Conservation (phyloP, 2,888 invertebrate species). For the Euclidia mi region DNA sequence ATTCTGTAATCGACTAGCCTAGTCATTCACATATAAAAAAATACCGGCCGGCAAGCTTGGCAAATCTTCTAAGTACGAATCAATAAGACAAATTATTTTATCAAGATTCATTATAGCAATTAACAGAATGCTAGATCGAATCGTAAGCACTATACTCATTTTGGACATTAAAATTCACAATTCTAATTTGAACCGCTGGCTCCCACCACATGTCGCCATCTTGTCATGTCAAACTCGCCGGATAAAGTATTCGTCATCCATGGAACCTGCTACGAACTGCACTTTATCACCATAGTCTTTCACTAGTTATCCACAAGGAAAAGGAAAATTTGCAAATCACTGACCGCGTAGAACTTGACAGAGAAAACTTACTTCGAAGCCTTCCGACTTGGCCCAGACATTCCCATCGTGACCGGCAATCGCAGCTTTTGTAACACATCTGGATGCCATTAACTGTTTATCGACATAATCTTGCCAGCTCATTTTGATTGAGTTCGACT, state of each 20-base stretch:
- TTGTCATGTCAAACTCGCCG: conserved; percentile 89
- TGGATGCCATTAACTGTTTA: conserved; percentile 98
- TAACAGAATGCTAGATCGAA: neutral
- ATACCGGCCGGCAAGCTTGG: conserved; percentile 56
- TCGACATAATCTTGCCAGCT: conserved; percentile 99
- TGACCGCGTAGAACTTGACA: conserved; percentile 71
- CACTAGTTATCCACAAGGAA: conserved; percentile 61
- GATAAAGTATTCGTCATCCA: conserved; percentile 82
- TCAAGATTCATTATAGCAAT: neutral
- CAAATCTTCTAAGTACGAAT: neutral
- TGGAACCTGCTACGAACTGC: conserved; percentile 55
- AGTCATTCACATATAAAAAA: conserved; percentile 5
- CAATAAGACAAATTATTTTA: neutral
- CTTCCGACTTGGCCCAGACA: conserved; percentile 98
- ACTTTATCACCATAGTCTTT: conserved; percentile 60
- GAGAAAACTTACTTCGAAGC: conserved; percentile 96
- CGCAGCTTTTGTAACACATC: conserved; percentile 98
- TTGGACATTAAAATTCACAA: conserved; percentile 37
- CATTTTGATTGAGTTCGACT: conserved; percentile 92
- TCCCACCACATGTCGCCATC: conserved; percentile 89
- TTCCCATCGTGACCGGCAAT: conserved; percentile 98
- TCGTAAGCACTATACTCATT: neutral
- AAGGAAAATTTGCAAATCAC: conserved; percentile 61
- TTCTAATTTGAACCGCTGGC: conserved; percentile 69
- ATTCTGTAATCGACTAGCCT: conserved; percentile 1